Conservation (phyloP, 2,113 vertebrate genomes). For the Lophotis ruficrista region DNA sequence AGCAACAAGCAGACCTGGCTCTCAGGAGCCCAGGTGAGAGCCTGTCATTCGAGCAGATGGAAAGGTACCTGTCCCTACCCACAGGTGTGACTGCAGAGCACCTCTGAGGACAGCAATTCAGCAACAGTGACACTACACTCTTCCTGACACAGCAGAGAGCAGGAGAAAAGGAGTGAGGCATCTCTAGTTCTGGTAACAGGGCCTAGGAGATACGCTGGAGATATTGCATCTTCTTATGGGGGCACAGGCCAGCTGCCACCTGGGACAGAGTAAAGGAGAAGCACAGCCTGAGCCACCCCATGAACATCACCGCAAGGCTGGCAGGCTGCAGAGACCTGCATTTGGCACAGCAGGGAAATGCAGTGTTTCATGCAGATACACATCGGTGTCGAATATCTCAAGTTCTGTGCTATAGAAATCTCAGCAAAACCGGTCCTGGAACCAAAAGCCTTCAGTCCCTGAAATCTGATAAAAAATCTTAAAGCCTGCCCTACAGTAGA, state of each 20-base stretch:
- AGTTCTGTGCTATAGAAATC: background rate
- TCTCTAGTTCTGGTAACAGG: background rate
- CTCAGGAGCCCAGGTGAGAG: background rate
- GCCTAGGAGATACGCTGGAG: background rate
- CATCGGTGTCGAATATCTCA: background rate
- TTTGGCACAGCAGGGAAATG: background rate
- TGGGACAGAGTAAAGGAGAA: background rate
- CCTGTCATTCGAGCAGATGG: background rate
- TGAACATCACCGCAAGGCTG: accelerated
- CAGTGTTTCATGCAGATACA: background rate
- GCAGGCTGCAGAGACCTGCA: background rate
- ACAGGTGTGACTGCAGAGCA: background rate
- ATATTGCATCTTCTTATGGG: background rate
- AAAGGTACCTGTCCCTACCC: background rate
- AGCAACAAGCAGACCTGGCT: background rate
- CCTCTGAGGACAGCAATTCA: background rate
- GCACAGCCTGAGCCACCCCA: accelerated
- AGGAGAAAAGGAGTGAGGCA: background rate
- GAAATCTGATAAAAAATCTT: background rate
- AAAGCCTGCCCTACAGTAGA: background rate
- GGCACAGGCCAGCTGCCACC: background rate
- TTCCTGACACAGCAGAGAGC: background rate
- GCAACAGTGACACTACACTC: background rate
- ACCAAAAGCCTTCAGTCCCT: background rate
- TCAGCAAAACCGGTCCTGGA: background rate